These are phyloP conservation scores for Linepithema humile DNA, from an alignment of 1,140 invertebrate genomes.

Conservation along the genomic window DNA sequence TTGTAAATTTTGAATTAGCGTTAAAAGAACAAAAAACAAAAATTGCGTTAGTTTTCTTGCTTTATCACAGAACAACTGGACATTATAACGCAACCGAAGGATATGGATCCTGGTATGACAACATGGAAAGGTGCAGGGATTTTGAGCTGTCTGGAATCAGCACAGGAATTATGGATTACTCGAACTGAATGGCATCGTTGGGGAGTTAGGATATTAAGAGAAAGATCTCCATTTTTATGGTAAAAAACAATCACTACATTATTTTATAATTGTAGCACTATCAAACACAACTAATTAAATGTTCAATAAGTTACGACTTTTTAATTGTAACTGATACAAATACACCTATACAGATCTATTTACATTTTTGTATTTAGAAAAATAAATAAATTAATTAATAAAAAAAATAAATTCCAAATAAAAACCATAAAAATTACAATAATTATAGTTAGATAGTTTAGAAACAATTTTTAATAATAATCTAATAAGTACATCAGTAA, in stretches of 20 bases:
- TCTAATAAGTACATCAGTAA: too few relatives aligned
- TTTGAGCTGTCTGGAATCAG: conserved; percentile 95
- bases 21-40: background rate
- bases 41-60: background rate
- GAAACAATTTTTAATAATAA: too few relatives aligned
- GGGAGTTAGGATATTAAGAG: conserved; percentile 94
- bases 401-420: too few relatives aligned
- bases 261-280: background rate
- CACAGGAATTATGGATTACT: conserved; percentile 96
- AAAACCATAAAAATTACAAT: too few relatives aligned
- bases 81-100: conserved; percentile 93
- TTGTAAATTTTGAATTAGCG: background rate
- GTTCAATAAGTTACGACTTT: background rate
- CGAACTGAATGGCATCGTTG: conserved; percentile 93
- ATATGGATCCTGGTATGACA: conserved; percentile 95
- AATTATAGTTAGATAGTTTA: too few relatives aligned
- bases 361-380: too few relatives aligned
- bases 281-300: background rate
- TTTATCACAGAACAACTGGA: conserved; percentile 89
- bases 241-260: conserved; percentile 74
- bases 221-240: conserved; percentile 94
- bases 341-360: too few relatives aligned
- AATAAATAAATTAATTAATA: too few relatives aligned
- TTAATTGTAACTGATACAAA: background rate
- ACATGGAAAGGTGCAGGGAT: conserved; percentile 98